Percentiles rank a stretch among this genome's conserved stretches.
These are phyloP conservation scores for Chydorus sphaericus DNA, from an alignment of 2,888 invertebrate species.

Conservation along the genomic window DNA sequence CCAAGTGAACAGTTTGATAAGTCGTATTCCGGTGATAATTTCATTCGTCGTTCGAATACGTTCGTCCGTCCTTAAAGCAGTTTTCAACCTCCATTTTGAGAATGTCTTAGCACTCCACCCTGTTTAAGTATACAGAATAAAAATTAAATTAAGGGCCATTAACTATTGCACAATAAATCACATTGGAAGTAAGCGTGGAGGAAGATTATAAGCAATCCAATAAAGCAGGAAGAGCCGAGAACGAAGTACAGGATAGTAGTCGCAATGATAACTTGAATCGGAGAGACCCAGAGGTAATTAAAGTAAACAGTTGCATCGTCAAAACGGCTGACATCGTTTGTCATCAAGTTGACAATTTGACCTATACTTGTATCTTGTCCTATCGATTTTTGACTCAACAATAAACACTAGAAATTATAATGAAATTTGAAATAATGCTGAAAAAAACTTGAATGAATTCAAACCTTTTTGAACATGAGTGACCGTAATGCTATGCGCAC, in stretches of 20 bases:
- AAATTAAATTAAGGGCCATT: not conserved
- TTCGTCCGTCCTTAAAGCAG: conserved; percentile 35
- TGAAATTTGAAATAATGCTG: not conserved
- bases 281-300: conserved; percentile 44
- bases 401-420: not conserved
- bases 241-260: conserved; percentile 63
- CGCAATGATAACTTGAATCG: conserved; percentile 62
- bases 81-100: conserved; percentile 29
- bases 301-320: conserved; percentile 53
- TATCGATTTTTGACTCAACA: conserved; percentile 54
- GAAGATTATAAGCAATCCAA: conserved; percentile 63
- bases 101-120: conserved; percentile 29
- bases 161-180: not conserved
- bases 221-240: conserved; percentile 51
- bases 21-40: conserved; percentile 36
- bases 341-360: conserved; percentile 84
- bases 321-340: conserved; percentile 86
- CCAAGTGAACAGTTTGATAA: conserved; percentile 43
- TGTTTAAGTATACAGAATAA: conserved; percentile 8
- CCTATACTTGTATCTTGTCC: conserved; percentile 78
- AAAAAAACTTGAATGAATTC: conserved; percentile 11
- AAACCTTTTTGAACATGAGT: conserved; percentile 66
- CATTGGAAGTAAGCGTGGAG: conserved; percentile 73
- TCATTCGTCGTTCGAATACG: conserved; percentile 37
- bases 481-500: conserved; percentile 66